phyloP scores from a whole-genome alignment of 2,888 invertebrate genomes.

The Apodemia hepburni region DNA sequence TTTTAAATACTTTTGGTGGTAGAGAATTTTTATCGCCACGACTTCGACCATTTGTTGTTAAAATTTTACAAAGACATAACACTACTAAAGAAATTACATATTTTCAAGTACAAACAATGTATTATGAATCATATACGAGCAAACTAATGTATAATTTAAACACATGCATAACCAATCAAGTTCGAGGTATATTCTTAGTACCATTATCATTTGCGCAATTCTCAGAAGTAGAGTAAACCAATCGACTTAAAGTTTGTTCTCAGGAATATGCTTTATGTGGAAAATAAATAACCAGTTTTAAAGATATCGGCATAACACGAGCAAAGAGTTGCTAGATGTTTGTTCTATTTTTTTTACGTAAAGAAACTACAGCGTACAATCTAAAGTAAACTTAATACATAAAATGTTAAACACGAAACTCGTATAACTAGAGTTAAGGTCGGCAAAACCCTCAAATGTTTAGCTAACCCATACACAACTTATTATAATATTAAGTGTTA shows the following conservation, averaged over 20 bases:
- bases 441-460: not conserved
- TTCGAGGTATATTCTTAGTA: conserved; percentile 24
- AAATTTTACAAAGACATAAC: too few species aligned
- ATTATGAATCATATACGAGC: not conserved
- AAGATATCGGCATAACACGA: not conserved
- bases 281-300: conserved; percentile 19
- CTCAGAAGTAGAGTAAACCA: conserved; percentile 25
- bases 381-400: not conserved
- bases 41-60: too few species aligned
- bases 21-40: too few species aligned
- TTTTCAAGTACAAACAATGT: not conserved
- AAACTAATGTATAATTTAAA: conserved; percentile 15
- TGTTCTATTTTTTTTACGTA: conserved; percentile 1
- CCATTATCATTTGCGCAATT: conserved; percentile 26
- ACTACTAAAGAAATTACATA: not conserved
- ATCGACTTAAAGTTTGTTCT: conserved; percentile 21
- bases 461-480: not conserved
- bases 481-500: conserved; percentile 1
- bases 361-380: not conserved
- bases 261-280: conserved; percentile 18
- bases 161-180: conserved; percentile 13
- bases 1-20: too few species aligned
- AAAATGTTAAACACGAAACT: not conserved
- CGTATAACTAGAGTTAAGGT: not conserved
- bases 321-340: not conserved